A percentile compares a stretch with the other conserved stretches of the same genome.
These are phyloP conservation scores for Neotragus pygmaeus DNA, from an alignment of 2,113 vertebrate species.

Conservation along the genomic window DNA sequence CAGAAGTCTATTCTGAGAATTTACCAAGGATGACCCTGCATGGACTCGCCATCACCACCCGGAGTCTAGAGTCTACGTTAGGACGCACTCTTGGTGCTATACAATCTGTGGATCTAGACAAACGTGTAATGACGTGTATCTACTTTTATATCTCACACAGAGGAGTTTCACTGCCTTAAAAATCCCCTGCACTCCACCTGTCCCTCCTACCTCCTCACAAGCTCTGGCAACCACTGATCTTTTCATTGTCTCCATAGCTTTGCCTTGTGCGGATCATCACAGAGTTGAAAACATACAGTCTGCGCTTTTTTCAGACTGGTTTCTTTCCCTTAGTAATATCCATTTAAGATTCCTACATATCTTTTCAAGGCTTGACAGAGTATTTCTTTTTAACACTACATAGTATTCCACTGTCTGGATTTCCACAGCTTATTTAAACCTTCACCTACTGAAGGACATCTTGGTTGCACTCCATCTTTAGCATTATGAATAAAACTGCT, in stretches of 20 bases:
- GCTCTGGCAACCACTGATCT: neutral
- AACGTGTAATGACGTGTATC: fast-evolving
- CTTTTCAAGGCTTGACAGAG: neutral
- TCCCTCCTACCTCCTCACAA: neutral
- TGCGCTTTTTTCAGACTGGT: fast-evolving
- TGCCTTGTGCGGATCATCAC: neutral
- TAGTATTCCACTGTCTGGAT: neutral
- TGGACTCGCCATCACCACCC: neutral
- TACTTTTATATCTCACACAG: neutral
- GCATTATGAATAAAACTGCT: neutral
- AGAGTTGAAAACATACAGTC: neutral
- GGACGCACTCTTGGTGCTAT: fast-evolving
- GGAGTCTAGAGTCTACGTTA: fast-evolving
- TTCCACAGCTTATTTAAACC: neutral
- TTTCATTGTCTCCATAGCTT: neutral
- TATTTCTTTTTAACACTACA: neutral
- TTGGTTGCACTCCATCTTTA: neutral
- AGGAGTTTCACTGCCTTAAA: neutral
- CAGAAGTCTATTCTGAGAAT: neutral
- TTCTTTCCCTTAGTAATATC: neutral
- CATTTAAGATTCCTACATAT: neutral
- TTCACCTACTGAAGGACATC: neutral
- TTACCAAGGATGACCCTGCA: neutral
- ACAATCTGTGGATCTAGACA: neutral
- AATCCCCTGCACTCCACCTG: neutral